Base-by-base conservation (phyloP, 2,888 invertebrate genomes). In the Schrankia costaestrigalis region DNA sequence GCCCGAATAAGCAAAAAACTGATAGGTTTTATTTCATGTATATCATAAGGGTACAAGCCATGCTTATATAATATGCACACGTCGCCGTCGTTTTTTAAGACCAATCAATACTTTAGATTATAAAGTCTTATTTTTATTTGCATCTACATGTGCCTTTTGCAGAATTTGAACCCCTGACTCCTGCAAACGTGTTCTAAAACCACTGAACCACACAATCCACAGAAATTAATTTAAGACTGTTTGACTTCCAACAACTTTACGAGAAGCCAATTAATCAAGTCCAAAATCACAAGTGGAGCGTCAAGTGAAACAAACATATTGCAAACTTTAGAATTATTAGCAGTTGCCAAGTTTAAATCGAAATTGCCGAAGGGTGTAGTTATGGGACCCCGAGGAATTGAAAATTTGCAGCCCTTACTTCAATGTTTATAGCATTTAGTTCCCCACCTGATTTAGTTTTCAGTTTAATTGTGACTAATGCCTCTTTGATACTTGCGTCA, bases 251-350 rank as follows among this genome's bases (percentile, higher is more conserved):
- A 44, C 42, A 45, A 51, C 45, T 58, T 49, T 39, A 50, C 53
- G 46, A 54, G 54, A 46, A 49, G 35, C 31, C 30, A 48, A 56
- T 58, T 58, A 58, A 58, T 58, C 58, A 58, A 48, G 51, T 44
- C 21, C 31, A 29, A 41, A 56, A 56, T 56, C 56, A 56, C 51
- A 44, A n/a, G 39, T 35, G 37, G 33, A 36, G 36, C 39, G 45
- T 40, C 40, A 31, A 27, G 15, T 40, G 37, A 44, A 56, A 54
- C 54, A 56, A 54, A 73, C 74, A 69, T 66, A 69, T 69, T 63
- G 63, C 51, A 35, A 69, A 71, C 60, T 76, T 67, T 44, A 46
- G 69, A 71, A 61, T 76, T 72, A 78, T 69, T 62, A 58, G 59
- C 60, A 51, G 50, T 56, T 52, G 51, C 55, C 24, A 47, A 71